Evolutionary conservation across 1,140 invertebrate genomes (phyloP).

Genomic region (Mycetomoellerius zeteki): DNA sequence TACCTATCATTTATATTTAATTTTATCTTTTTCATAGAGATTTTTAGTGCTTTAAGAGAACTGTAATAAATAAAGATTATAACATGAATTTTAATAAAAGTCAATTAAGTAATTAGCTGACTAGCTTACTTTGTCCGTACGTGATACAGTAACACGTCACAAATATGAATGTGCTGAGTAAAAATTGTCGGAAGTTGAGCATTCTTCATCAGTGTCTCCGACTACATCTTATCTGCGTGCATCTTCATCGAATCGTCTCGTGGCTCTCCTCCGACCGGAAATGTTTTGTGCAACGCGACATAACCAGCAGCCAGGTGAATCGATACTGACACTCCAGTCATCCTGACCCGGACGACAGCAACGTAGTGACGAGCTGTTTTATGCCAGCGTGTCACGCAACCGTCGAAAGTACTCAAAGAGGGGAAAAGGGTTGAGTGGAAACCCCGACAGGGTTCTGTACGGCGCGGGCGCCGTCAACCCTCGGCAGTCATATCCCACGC

Average conservation of each 20-base stretch:
- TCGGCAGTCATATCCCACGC: not conserved
- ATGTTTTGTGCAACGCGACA: conserved; percentile 8
- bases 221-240: conserved; percentile 40
- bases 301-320: conserved; percentile 60
- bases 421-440: conserved; percentile 24
- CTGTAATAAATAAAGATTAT: not conserved
- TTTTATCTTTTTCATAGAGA: not conserved
- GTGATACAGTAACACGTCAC: not conserved
- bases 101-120: not conserved
- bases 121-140: conserved; percentile 34
- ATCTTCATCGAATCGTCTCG: not conserved
- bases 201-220: conserved; percentile 34
- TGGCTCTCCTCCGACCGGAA: not conserved
- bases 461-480: conserved; percentile 44
- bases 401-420: conserved; percentile 19
- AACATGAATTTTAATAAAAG: not conserved
- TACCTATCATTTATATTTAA: not conserved
- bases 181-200: conserved; percentile 4
- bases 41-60: not conserved
- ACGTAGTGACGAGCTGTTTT: conserved; percentile 38
- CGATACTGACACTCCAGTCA: conserved; percentile 68
- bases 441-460: conserved; percentile 6
- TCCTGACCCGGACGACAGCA: conserved; percentile 43
- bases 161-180: not conserved
- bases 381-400: conserved; percentile 54